These are phyloP conservation scores for Eurypyga helias DNA, from an alignment of 2,113 vertebrate species.

Conservation along the genomic window DNA sequence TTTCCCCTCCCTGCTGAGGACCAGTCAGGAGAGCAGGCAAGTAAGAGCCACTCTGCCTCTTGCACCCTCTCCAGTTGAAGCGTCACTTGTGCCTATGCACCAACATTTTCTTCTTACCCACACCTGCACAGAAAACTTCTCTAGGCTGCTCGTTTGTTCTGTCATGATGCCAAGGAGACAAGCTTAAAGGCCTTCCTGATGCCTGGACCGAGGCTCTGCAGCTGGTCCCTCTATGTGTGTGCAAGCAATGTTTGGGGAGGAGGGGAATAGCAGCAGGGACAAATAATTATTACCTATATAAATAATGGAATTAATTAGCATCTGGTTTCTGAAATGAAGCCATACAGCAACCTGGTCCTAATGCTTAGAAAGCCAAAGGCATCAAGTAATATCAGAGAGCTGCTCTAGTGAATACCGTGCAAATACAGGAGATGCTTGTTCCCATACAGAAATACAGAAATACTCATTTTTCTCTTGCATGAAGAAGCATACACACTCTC, in stretches of 20 bases:
- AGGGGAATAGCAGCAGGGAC: not conserved
- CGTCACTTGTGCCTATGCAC: not conserved
- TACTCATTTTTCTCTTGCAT: fast-evolving
- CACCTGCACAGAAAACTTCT: not conserved
- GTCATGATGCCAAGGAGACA: not conserved
- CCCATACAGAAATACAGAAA: not conserved
- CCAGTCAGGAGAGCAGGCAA: fast-evolving
- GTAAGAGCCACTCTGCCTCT: not conserved
- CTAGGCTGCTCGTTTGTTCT: not conserved
- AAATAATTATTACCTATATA: slow-evolving; percentile 31
- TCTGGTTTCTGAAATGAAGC: not conserved
- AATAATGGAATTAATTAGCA: slow-evolving; percentile 40
- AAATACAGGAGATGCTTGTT: not conserved
- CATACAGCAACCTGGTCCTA: not conserved
- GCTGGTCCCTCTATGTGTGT: not conserved
- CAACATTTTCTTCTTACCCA: not conserved
- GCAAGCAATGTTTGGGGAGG: not conserved
- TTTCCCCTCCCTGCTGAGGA: not conserved
- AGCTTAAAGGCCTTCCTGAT: not conserved
- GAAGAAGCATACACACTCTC: not conserved
- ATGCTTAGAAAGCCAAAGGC: not conserved
- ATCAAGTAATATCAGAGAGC: not conserved
- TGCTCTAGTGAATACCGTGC: not conserved
- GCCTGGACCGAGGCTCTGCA: not conserved
- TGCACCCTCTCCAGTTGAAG: not conserved